phyloP scores from a whole-genome alignment of 2,113 vertebrate species.

The Plecturocebus donacophilus region DNA sequence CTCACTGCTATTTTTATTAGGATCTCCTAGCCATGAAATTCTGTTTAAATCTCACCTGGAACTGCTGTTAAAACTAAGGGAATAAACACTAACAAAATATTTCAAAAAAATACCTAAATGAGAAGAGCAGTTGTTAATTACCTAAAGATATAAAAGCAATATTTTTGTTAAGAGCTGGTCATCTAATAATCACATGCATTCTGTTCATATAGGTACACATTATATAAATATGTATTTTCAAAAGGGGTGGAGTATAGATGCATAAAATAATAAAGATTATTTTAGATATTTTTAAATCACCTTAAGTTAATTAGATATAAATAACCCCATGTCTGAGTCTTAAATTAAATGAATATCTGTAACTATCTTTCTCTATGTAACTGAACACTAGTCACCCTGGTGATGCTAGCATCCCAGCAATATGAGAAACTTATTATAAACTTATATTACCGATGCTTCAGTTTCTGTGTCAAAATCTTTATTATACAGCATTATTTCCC shows the following conservation, averaged over 20 bases:
- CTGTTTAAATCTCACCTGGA: not conserved
- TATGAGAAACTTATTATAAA: not conserved
- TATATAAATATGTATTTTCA: not conserved
- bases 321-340: not conserved
- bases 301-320: constrained; percentile 23
- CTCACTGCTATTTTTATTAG: not conserved
- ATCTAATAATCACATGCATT: not conserved
- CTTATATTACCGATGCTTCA: not conserved
- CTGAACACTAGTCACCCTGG: not conserved
- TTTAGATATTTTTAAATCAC: not conserved
- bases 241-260: not conserved
- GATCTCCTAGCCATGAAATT: not conserved
- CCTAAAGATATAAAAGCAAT: not conserved
- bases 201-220: not conserved
- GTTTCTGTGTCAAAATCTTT: not conserved
- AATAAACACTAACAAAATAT: not conserved
- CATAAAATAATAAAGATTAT: not conserved
- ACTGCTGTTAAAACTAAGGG: not conserved
- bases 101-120: not conserved
- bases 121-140: not conserved
- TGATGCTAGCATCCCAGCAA: not conserved
- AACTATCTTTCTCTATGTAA: not conserved
- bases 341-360: not conserved
- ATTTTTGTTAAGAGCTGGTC: not conserved
- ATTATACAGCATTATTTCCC: not conserved